Evolutionary conservation across 2,797 vertebrate genomes (phyloP).

Genomic region (Mus spretus): DNA sequence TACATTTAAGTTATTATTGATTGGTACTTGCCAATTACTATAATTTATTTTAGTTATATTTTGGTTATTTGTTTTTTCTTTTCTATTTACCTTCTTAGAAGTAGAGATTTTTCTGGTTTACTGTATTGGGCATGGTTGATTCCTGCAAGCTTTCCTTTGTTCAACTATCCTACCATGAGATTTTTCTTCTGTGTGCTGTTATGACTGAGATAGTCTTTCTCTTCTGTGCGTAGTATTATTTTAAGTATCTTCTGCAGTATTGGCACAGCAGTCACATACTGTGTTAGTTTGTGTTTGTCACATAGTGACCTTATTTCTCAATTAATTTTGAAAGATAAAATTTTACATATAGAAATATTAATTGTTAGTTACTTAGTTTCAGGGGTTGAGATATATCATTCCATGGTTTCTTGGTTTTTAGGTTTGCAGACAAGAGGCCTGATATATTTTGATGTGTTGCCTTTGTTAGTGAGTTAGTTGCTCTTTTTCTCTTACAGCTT

Average conservation of each 20-base stretch:
- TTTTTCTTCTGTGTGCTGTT: background rate
- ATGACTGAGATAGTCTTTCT: background rate
- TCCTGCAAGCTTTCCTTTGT: background rate
- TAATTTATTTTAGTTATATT: background rate
- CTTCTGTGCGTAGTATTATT: background rate
- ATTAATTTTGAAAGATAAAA: background rate
- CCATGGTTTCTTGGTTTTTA: background rate
- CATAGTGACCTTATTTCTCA: background rate
- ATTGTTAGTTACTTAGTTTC: background rate
- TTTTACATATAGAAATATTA: background rate
- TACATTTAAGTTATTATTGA: background rate
- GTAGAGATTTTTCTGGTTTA: background rate
- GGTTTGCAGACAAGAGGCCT: background rate
- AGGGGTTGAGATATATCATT: background rate
- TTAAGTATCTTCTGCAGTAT: background rate
- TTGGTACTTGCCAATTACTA: background rate
- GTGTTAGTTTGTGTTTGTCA: background rate
- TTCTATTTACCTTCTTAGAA: background rate
- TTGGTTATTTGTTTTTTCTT: background rate
- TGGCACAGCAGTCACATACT: background rate
- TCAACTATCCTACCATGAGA: background rate
- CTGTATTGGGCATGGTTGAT: background rate
- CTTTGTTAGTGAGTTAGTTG: background rate
- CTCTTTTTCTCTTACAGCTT: background rate
- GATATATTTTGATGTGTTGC: background rate